Base-by-base conservation (phyloP, 2,113 vertebrate genomes). In the Monopterus albus region DNA sequence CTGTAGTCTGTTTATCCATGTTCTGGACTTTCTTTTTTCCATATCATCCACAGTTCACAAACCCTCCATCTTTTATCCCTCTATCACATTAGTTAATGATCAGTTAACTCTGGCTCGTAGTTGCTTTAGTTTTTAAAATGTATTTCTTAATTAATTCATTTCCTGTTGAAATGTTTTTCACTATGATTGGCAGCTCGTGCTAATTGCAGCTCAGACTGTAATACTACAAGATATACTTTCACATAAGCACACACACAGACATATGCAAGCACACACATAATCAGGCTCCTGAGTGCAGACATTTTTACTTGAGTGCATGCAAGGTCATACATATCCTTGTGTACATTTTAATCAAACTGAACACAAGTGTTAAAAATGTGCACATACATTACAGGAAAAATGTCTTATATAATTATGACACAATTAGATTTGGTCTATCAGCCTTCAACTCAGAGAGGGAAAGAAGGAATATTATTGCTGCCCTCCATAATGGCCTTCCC, bases 371-470 rank as follows among this genome's bases (percentile, higher is more conserved):
- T 65, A 31, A 68, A 66, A 28, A 26, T 35, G 57, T 35, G 3
- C 17, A 20, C 40, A 31, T 51, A 43, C 2, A 55, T 46, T 29
- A 11, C 26, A 5, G n/a, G 18, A 64, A 38, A 45, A 25, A 25
- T n/a, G n/a, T n/a, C n/a, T n/a, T n/a, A 7, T 13, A 56, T 33
- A 75, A 18, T 21, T 20, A 36, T 17, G 40, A 68, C 61, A 53
- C 39, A 88, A 89, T 90, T 89, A 82, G 85, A 84, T 85, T 74
- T 83, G 47, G 61, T 56, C 79, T 63, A 72, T 76, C 83, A 57
- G 51, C 46, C 56, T 70, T 43, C 47, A 61, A 61, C 57, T 71
- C 59, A 47, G 64, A 72, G 52, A 47, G 35, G 31, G 57, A 79
- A 63, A 45, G 53, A 61, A 58, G 64, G 42, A 71, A 84, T 81